Conservation (phyloP, 2,888 invertebrate species). For the Synergus umbraculus region DNA sequence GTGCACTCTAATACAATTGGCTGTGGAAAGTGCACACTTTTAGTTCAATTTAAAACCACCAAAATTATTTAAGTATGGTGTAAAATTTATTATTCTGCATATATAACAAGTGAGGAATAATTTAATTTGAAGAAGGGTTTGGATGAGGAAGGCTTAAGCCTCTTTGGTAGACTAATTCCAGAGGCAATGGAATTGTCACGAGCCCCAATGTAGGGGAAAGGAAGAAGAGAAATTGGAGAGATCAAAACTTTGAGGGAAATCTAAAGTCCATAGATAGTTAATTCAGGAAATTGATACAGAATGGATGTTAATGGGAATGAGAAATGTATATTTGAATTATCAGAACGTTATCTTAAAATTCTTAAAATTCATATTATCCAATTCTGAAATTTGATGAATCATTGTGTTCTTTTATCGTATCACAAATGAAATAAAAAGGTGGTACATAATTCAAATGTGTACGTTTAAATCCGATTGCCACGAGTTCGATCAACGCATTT, state of each 20-base stretch:
- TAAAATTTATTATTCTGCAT: too few species aligned
- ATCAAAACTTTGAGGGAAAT: slow-evolving; percentile 53
- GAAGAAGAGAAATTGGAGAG: slow-evolving; percentile 37
- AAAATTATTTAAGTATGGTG: too few species aligned
- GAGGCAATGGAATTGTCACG: background rate
- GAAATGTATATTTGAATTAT: too few species aligned
- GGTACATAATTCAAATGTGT: background rate
- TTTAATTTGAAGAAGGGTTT: background rate
- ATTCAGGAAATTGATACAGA: background rate
- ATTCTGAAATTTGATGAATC: background rate
- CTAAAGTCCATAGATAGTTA: slow-evolving; percentile 39
- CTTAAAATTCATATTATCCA: background rate
- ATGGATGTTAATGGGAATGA: too few species aligned
- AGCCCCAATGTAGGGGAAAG: slow-evolving; percentile 29
- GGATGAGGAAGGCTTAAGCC: slow-evolving; percentile 10
- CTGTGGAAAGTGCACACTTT: too few species aligned
- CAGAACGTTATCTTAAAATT: too few species aligned
- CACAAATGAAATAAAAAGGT: background rate
- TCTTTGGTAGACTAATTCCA: slow-evolving; percentile 11
- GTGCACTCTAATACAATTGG: too few species aligned
- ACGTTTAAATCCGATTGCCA: background rate
- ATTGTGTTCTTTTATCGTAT: background rate
- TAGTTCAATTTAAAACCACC: too few species aligned
- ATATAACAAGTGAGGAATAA: too few species aligned
- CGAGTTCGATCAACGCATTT: slow-evolving; percentile 7